These are phyloP conservation scores for Neocrepidodera transversa DNA, from an alignment of 2,888 invertebrate species.

Conservation along the genomic window DNA sequence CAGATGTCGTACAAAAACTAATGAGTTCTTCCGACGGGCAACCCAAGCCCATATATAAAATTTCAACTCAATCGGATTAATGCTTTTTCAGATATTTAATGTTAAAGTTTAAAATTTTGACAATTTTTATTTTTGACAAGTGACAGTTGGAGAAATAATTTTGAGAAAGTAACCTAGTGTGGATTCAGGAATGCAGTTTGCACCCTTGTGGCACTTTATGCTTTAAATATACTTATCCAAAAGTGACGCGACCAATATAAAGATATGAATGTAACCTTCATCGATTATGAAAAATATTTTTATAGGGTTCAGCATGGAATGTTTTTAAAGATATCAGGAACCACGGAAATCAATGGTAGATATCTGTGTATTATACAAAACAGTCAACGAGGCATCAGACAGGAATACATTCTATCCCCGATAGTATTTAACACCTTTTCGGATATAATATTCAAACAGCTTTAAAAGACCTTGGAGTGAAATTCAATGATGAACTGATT, in stretches of 20 bases:
- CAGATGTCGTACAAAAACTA: no score
- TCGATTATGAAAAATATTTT: slow-evolving; percentile 32
- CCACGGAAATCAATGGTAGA: slow-evolving; percentile 2
- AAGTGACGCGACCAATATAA: slow-evolving; percentile 23
- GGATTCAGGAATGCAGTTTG: slow-evolving; percentile 30
- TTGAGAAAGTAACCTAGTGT: neutral
- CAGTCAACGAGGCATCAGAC: neutral
- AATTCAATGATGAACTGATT: no score
- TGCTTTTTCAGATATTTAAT: no score
- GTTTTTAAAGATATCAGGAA: slow-evolving; percentile 22
- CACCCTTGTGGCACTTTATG: slow-evolving; percentile 25
- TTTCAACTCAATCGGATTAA: no score
- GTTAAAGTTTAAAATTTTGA: no score
- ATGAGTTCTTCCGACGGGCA: no score
- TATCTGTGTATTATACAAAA: slow-evolving; percentile 1
- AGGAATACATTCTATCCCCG: neutral
- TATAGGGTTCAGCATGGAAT: slow-evolving; percentile 27
- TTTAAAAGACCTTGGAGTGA: neutral
- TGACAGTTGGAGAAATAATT: no score
- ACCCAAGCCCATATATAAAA: no score
- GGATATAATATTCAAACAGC: neutral
- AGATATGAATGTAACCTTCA: slow-evolving; percentile 21
- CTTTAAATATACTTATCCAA: slow-evolving; percentile 24
- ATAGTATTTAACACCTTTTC: neutral
- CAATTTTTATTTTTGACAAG: no score